These are phyloP conservation scores for Eupleurogrammus muticus DNA, from an alignment of 2,797 vertebrate species.

Conservation along the genomic window DNA sequence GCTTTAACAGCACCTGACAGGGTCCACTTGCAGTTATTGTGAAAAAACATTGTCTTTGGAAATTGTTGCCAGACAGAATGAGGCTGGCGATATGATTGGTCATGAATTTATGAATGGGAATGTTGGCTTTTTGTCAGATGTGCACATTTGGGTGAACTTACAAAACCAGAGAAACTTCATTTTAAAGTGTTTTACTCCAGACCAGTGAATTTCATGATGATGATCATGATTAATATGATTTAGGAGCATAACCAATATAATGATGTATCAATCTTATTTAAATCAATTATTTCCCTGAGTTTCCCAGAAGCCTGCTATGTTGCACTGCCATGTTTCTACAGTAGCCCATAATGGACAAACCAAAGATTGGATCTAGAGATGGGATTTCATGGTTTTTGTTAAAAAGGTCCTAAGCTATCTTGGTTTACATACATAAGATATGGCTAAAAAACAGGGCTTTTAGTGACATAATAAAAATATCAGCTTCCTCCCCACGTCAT, in stretches of 20 bases:
- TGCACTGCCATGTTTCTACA: too few relatives aligned
- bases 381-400: too few relatives aligned
- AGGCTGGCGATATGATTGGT: conserved; percentile 12
- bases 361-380: too few relatives aligned
- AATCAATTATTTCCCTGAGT: neutral
- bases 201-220: neutral
- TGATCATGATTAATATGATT: neutral
- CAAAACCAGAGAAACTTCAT: neutral
- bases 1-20: conserved; percentile 37
- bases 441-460: neutral
- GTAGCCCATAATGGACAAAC: too few relatives aligned
- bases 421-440: neutral
- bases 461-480: neutral
- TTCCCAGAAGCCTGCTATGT: too few relatives aligned
- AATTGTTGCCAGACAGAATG: conserved; percentile 40
- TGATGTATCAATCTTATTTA: neutral
- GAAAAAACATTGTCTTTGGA: conserved; percentile 40
- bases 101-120: conserved; percentile 35
- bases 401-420: neutral
- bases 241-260: neutral
- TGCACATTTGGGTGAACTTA: conserved; percentile 17
- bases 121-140: neutral
- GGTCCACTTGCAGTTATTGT: conserved; percentile 48
- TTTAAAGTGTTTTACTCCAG: neutral
- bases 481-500: neutral